Conservation (phyloP, 2,888 invertebrate species). For the Drosophila neonasuta region DNA sequence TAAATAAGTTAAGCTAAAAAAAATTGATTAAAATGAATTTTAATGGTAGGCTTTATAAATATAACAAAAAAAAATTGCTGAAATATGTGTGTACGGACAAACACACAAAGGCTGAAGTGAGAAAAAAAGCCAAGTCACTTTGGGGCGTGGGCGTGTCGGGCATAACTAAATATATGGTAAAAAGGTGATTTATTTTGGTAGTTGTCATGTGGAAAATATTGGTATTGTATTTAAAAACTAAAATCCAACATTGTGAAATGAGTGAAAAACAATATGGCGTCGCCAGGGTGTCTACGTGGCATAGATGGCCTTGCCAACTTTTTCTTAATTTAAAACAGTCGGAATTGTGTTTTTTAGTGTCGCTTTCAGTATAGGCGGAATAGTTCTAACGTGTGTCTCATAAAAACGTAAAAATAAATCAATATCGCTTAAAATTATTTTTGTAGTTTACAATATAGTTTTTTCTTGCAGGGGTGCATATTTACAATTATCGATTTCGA, state of each 20-base stretch:
- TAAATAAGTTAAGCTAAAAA: constrained; percentile 23
- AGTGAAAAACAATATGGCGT: constrained; percentile 75
- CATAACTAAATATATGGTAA: constrained; percentile 34
- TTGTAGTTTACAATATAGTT: constrained; percentile 22
- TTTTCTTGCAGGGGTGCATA: constrained; percentile 38
- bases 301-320: constrained; percentile 61
- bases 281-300: constrained; percentile 61
- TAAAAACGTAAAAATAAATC: constrained; percentile 16
- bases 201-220: constrained; percentile 52
- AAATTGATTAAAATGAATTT: constrained; percentile 24
- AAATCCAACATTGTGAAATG: constrained; percentile 54
- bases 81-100: not conserved
- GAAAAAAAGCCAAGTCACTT: constrained; percentile 35
- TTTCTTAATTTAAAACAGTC: constrained; percentile 17
- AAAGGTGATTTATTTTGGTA: constrained; percentile 37
- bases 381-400: constrained; percentile 25
- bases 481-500: constrained; percentile 47
- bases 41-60: constrained; percentile 24
- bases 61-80: not conserved
- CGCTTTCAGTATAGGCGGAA: constrained; percentile 14
- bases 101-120: constrained; percentile 37
- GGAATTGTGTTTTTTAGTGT: constrained; percentile 12
- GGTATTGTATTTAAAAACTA: constrained; percentile 38
- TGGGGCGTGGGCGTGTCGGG: constrained; percentile 60
- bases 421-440: constrained; percentile 5